phyloP scores from a whole-genome alignment of 2,113 vertebrate species.

The Clinocottus analis region DNA sequence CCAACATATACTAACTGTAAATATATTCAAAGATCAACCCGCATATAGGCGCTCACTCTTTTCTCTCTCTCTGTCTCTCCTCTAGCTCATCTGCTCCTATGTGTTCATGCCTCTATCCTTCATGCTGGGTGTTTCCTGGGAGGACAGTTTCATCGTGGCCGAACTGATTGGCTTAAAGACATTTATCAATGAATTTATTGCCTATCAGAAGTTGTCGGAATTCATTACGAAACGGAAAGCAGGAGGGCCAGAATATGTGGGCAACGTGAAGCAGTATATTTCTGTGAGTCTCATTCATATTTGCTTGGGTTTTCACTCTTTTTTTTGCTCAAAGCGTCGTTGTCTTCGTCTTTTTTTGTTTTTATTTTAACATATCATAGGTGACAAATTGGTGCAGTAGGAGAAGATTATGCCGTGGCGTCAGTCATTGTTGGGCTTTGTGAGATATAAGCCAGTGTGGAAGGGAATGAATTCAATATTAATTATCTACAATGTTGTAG shows the following conservation, averaged over 20 bases:
- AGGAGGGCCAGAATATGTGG: constrained; percentile 84
- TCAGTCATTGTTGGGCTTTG: no score
- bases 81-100: constrained; percentile 89
- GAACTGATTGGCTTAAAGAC: constrained; percentile 91
- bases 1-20: background rate
- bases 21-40: background rate
- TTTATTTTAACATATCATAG: background rate
- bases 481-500: no score
- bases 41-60: background rate
- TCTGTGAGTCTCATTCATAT: constrained; percentile 59
- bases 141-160: constrained; percentile 90
- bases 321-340: background rate
- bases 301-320: background rate
- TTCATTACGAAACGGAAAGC: constrained; percentile 83
- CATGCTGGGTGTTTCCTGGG: constrained; percentile 93
- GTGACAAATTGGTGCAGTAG: background rate
- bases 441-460: no score
- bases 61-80: constrained; percentile 10
- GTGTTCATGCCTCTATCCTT: constrained; percentile 92
- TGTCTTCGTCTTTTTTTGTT: background rate
- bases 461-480: no score
- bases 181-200: constrained; percentile 93
- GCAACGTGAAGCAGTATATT: constrained; percentile 86
- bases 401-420: no score
- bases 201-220: constrained; percentile 86